Conservation (phyloP, 2,113 vertebrate genomes). For the Protomyctophum bolini region DNA sequence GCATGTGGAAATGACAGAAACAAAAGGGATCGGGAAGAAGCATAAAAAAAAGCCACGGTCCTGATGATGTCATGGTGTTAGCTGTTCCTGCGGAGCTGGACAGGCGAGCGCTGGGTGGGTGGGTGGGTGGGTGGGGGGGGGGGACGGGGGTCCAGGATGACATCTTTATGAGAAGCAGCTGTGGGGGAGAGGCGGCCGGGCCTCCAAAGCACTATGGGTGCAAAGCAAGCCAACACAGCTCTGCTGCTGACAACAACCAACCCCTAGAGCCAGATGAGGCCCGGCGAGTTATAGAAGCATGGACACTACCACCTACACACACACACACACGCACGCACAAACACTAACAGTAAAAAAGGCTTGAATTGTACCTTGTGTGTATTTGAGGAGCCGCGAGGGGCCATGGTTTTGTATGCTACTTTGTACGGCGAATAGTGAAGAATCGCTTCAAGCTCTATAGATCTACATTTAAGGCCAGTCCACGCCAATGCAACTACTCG, state of each 20-base stretch:
- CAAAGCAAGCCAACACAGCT: slow-evolving; percentile 34
- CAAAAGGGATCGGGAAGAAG: slow-evolving; percentile 25
- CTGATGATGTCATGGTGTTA: slow-evolving; percentile 75
- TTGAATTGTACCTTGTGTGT: too few species aligned
- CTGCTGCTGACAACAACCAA: slow-evolving; percentile 43
- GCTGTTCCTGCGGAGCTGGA: slow-evolving; percentile 65
- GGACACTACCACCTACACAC: slow-evolving; percentile 29
- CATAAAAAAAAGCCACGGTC: slow-evolving; percentile 42
- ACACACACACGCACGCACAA: too few species aligned
- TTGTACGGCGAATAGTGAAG: too few species aligned
- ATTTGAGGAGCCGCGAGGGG: too few species aligned
- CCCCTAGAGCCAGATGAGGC: slow-evolving; percentile 28
- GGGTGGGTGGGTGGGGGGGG: slow-evolving; percentile 35
- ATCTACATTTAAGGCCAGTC: too few species aligned
- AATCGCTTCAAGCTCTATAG: too few species aligned
- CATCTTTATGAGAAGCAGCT: slow-evolving; percentile 81
- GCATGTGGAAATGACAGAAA: slow-evolving; percentile 56
- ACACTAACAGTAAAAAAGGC: too few species aligned
- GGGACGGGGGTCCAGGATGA: slow-evolving; percentile 44
- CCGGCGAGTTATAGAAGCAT: background rate
- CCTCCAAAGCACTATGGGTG: slow-evolving; percentile 34
- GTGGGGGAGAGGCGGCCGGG: slow-evolving; percentile 60
- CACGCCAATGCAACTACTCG: too few species aligned
- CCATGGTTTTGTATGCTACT: too few species aligned
- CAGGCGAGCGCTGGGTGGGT: slow-evolving; percentile 35